These are phyloP conservation scores for Actias luna DNA, from an alignment of 2,888 invertebrate genomes.

Conservation along the genomic window DNA sequence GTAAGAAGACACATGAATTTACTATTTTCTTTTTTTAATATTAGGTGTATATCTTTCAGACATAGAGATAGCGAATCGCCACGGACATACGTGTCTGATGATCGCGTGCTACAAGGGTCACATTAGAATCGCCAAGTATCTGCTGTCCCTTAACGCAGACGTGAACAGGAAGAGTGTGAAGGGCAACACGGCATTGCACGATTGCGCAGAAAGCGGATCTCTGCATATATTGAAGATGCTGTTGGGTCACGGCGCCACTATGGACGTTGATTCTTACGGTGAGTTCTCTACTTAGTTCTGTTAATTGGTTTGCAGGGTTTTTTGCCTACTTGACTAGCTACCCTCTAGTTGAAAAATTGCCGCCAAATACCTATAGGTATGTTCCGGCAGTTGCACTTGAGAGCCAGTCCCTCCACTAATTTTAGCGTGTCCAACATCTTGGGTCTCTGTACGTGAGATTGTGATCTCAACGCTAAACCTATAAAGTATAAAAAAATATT, in stretches of 20 bases:
- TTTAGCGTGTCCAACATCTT: no score
- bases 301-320: no score
- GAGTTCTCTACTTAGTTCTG: conserved; percentile 33
- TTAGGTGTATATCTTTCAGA: no score
- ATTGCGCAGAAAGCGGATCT: conserved; percentile 98
- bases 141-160: conserved; percentile 92
- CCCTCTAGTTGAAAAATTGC: no score
- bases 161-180: conserved; percentile 96
- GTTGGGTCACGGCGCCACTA: conserved; percentile 92
- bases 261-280: conserved; percentile 97
- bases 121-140: conserved; percentile 93
- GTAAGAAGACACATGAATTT: neutral
- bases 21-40: neutral
- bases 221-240: conserved; percentile 95
- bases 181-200: conserved; percentile 98
- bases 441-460: no score
- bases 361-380: no score
- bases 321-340: no score
- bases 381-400: no score
- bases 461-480: no score
- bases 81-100: conserved; percentile 98
- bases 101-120: conserved; percentile 98
- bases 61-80: conserved; percentile 97
- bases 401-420: no score
- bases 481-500: no score